Percentiles rank a stretch among this genome's conserved stretches.
Conservation (phyloP, 1,140 invertebrate species). For the Sitophilus oryzae region DNA sequence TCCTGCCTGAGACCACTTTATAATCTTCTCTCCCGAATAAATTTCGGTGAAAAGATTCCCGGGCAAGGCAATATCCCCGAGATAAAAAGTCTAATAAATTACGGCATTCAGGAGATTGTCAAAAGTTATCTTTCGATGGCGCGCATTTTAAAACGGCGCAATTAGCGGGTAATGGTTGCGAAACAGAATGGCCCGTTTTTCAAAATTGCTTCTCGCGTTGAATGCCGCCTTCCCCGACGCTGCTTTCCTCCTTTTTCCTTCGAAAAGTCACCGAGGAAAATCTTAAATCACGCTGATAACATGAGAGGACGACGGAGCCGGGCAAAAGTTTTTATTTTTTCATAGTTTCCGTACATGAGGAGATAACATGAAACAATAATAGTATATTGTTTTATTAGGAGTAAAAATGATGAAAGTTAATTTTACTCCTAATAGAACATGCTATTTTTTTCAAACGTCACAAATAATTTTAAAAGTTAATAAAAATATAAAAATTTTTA, state of each 20-base stretch:
- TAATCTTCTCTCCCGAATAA: constrained; percentile 8
- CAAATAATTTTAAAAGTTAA: too few species aligned
- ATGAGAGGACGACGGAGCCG: too few species aligned
- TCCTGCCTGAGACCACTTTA: not conserved
- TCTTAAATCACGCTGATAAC: too few species aligned
- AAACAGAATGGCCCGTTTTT: constrained; percentile 45
- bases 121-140: constrained; percentile 35
- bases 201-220: constrained; percentile 38
- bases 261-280: constrained; percentile 5
- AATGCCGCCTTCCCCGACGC: too few species aligned
- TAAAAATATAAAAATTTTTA: too few species aligned
- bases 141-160: constrained; percentile 43
- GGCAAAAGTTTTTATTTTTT: too few species aligned
- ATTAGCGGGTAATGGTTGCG: constrained; percentile 41
- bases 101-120: constrained; percentile 37
- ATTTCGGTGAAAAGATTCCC: constrained; percentile 21
- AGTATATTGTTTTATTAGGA: too few species aligned
- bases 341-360: too few species aligned
- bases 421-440: too few species aligned
- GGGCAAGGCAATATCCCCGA: constrained; percentile 18
- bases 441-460: too few species aligned
- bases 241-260: constrained; percentile 15
- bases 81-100: constrained; percentile 37
- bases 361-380: too few species aligned
- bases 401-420: too few species aligned